These are phyloP conservation scores for Myiozetetes cayanensis DNA, from an alignment of 2,113 vertebrate genomes.

Conservation along the genomic window DNA sequence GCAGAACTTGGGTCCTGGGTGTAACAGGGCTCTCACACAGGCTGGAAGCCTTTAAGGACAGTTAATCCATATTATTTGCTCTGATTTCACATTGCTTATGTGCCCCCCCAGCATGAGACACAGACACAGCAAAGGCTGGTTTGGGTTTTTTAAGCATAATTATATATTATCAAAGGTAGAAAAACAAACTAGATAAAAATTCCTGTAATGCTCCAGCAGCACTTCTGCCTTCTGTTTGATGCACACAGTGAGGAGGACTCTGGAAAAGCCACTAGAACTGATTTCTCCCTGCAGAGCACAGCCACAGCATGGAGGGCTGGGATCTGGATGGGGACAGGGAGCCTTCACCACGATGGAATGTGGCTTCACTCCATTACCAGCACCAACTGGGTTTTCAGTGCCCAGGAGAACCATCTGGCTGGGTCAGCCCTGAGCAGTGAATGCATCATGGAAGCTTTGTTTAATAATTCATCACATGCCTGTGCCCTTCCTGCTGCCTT, in stretches of 20 bases:
- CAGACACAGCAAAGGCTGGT: not conserved
- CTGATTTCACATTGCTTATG: not conserved
- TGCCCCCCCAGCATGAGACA: not conserved
- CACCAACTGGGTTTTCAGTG: not conserved
- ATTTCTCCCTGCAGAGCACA: not conserved
- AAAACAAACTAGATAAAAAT: not conserved
- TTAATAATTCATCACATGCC: not conserved
- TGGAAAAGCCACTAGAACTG: not conserved
- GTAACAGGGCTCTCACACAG: not conserved
- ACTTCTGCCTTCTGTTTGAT: not conserved
- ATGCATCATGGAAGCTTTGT: not conserved
- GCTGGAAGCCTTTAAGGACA: not conserved
- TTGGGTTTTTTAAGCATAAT: not conserved
- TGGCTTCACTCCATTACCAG: not conserved
- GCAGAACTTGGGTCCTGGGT: not conserved
- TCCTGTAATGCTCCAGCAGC: rapidly evolving
- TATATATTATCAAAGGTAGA: not conserved
- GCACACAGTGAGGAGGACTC: not conserved
- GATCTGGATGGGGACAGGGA: not conserved
- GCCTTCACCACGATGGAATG: not conserved
- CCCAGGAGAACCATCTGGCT: not conserved
- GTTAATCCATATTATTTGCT: not conserved
- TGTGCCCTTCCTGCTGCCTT: not conserved
- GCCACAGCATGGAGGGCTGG: rapidly evolving
- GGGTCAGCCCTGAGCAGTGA: not conserved